Evolutionary conservation across 2,888 invertebrate species (phyloP).

Genomic region (Lasioglossum marginatum): DNA sequence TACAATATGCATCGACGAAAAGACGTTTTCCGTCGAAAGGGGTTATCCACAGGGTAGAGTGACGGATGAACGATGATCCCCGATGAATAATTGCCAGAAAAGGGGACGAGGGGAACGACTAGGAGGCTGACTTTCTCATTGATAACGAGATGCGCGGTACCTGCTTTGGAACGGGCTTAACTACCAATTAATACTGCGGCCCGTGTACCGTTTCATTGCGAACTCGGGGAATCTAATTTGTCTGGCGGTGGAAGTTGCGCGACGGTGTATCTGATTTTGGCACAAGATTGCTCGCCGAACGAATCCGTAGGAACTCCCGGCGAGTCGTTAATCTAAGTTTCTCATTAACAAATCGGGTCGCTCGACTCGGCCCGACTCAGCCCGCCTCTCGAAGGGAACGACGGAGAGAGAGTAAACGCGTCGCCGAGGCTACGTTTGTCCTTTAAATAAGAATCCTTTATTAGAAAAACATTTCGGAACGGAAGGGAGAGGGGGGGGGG

Average conservation of each 20-base stretch:
- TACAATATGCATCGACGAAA: no score
- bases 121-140: background rate
- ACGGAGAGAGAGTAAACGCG: background rate
- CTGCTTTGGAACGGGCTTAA: background rate
- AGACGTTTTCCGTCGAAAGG: background rate
- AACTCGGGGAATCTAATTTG: conserved; percentile 58
- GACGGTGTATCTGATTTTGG: conserved; percentile 58
- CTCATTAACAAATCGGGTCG: conserved; percentile 52
- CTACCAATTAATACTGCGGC: conserved; percentile 40
- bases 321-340: conserved; percentile 57
- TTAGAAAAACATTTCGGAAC: conserved; percentile 35
- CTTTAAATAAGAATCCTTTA: conserved; percentile 29
- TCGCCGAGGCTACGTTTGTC: conserved; percentile 11
- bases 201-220: conserved; percentile 40
- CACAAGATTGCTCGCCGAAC: conserved; percentile 45
- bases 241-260: conserved; percentile 37
- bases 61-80: background rate
- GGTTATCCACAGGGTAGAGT: background rate
- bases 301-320: conserved; percentile 36
- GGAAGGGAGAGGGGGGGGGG: background rate
- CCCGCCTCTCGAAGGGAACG: background rate
- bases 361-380: background rate
- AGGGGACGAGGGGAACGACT: background rate
- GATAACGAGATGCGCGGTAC: background rate
- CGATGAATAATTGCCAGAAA: background rate